These are phyloP conservation scores for Pelusios castaneus DNA, from an alignment of 2,113 vertebrate genomes.

Conservation along the genomic window DNA sequence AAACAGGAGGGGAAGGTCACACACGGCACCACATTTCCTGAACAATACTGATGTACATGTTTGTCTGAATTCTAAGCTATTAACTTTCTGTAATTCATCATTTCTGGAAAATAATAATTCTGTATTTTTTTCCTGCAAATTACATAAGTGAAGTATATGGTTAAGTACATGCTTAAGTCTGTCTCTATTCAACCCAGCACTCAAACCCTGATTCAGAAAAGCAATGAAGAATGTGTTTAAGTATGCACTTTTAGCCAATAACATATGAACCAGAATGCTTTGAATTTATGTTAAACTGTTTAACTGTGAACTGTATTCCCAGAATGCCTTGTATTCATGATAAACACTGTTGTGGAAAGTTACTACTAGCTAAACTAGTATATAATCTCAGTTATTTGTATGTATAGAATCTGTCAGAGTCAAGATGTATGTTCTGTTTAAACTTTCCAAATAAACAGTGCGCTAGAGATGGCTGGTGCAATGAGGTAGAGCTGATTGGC, in stretches of 20 bases:
- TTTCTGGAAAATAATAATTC: neutral
- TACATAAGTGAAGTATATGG: neutral
- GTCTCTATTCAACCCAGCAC: neutral
- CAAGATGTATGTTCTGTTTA: neutral
- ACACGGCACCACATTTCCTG: neutral
- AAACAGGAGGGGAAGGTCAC: neutral
- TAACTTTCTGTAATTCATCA: neutral
- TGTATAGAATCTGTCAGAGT: neutral
- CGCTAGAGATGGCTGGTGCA: neutral
- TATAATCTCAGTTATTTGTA: neutral
- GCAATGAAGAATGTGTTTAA: neutral
- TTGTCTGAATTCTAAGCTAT: neutral
- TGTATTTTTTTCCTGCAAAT: neutral
- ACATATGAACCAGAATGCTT: neutral
- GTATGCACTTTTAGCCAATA: neutral
- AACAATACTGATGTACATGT: neutral
- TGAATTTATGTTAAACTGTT: neutral
- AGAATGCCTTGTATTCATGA: neutral
- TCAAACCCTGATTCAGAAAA: neutral
- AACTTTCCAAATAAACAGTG: neutral
- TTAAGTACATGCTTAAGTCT: neutral
- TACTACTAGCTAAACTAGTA: neutral
- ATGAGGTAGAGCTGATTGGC: neutral
- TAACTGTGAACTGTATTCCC: neutral
- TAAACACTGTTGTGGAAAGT: neutral